Evolutionary conservation across 2,797 vertebrate species (phyloP).

Genomic region (Cyclura pinguis): DNA sequence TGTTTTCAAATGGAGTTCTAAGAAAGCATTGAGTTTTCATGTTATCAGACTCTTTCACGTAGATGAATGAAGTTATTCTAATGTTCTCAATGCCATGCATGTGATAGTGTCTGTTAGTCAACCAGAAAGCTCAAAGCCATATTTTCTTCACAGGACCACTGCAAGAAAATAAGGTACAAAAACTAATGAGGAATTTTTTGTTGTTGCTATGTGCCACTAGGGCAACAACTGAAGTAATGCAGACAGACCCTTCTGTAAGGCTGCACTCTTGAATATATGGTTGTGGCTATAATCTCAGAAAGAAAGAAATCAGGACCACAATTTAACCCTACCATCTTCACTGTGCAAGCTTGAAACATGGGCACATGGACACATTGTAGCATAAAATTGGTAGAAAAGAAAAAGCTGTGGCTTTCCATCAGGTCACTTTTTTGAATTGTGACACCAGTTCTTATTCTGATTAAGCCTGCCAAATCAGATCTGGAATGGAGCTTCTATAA

Average conservation of each 20-base stretch:
- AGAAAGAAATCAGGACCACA: too few species aligned
- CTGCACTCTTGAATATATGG: too few species aligned
- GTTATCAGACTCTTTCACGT: conserved; percentile 13
- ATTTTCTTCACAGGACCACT: background rate
- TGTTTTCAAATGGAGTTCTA: background rate
- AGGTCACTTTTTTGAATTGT: background rate
- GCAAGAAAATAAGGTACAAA: background rate
- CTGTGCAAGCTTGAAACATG: too few species aligned
- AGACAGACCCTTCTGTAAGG: too few species aligned
- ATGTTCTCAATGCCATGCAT: background rate
- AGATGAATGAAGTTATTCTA: background rate
- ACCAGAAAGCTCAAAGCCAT: background rate
- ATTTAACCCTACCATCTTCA: too few species aligned
- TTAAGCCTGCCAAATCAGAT: too few species aligned
- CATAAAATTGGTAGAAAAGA: background rate
- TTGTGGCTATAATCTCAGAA: too few species aligned
- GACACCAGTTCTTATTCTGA: background rate
- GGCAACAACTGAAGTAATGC: too few species aligned
- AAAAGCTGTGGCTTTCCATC: background rate
- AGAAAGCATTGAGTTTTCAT: background rate
- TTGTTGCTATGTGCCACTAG: too few species aligned
- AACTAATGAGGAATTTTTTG: background rate
- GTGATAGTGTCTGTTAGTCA: background rate
- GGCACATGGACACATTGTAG: background rate
- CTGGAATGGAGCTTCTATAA: too few species aligned